A percentile compares a stretch with the other conserved stretches of the same genome.
Conservation (phyloP, 2,888 invertebrate species). For the Epinotia nisella region DNA sequence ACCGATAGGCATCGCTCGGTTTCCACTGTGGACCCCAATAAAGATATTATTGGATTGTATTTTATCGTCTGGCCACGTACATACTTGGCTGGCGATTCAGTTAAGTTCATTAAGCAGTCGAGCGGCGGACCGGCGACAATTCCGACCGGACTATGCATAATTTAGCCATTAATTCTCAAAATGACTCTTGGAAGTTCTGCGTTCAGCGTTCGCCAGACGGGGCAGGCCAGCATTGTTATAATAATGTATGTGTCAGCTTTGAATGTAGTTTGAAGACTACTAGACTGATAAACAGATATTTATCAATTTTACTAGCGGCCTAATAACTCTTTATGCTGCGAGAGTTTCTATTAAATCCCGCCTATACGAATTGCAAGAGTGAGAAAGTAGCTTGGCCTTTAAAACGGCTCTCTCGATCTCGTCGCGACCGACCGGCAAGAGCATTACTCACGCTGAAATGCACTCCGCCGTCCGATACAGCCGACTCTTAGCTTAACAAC, state of each 20-base stretch:
- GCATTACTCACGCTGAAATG: conserved; percentile 44
- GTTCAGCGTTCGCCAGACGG: conserved; percentile 71
- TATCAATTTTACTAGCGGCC: conserved; percentile 49
- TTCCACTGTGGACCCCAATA: conserved; percentile 49
- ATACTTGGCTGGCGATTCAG: conserved; percentile 64
- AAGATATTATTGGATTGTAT: conserved; percentile 62
- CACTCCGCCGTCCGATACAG: conserved; percentile 40
- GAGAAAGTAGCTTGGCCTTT: conserved; percentile 43
- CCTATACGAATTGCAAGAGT: conserved; percentile 35
- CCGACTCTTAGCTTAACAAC: conserved; percentile 46
- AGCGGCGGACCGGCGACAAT: conserved; percentile 72
- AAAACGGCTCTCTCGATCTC: conserved; percentile 40
- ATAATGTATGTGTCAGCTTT: conserved; percentile 65
- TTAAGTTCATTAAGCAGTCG: conserved; percentile 75
- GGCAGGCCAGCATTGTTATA: conserved; percentile 70
- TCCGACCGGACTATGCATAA: conserved; percentile 80
- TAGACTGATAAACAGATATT: conserved; percentile 46
- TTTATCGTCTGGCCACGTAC: conserved; percentile 60
- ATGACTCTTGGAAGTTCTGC: conserved; percentile 77
- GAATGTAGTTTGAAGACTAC: conserved; percentile 64
- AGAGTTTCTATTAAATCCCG: conserved; percentile 31
- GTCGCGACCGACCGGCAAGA: conserved; percentile 34
- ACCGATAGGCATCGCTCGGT: conserved; percentile 25
- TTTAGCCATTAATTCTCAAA: conserved; percentile 80
- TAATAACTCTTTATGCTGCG: conserved; percentile 46